Base-by-base conservation (phyloP, 2,113 vertebrate species). In the Odontophorus gujanensis region DNA sequence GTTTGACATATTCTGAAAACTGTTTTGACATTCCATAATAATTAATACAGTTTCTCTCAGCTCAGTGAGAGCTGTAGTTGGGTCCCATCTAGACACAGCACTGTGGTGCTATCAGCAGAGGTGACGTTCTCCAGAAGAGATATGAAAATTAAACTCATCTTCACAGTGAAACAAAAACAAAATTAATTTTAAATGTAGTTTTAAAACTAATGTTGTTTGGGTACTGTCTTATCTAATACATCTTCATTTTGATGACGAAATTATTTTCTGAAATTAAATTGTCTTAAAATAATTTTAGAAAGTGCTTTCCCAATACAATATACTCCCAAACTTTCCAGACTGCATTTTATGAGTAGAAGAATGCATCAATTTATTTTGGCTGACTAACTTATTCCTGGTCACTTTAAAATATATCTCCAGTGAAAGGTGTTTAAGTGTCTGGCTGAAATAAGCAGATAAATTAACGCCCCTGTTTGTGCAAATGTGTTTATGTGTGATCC, bases 1-100 rank as follows among this genome's bases (percentile, higher is more conserved):
- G 13, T 42, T n/a, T 58, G 63, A 73, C 42, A 47, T 72, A 48
- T 26, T 79, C 26, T 55, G 75, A 63, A 93, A 67, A 63, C n/a
- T 73, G 43, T 45, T 87, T 73, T 75, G 93, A n/a, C 48, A 89
- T 89, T 85, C 55, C 57, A 10, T 80, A 32, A 45, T 73, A 74
- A 84, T 92, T 72, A 90, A 75, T 90, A 10, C 15, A 73, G 84
- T 50, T 89, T 73, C 45, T 85, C 71, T 82, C 43, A 69, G 53
- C 62, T 88, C 65, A 59, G 28, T 61, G 45, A 48, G 84, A 89
- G 92, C 18, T 24, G 62, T 74, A 5, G 42, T 80, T 81, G 86
- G 71, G 89, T 69, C 84, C 42, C 42, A 66, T 82, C 84, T 74
- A 87, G 87, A 51, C 59, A n/a, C 8, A 75, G 45, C 58, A 50